These are phyloP conservation scores for Haliaeetus leucogaster DNA, from an alignment of 2,113 vertebrate genomes.

Conservation along the genomic window DNA sequence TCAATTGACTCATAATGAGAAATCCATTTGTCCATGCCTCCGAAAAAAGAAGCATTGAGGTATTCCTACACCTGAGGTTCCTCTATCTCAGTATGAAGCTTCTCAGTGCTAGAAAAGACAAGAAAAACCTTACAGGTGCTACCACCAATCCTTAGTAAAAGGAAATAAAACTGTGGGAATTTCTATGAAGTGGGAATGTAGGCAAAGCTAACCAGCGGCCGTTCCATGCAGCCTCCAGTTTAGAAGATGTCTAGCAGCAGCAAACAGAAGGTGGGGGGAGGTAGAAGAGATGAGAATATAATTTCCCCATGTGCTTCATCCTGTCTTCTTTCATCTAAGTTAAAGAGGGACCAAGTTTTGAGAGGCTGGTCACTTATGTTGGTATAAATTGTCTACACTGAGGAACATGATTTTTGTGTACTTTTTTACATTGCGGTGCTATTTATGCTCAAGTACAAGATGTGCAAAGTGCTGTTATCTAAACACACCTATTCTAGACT, in stretches of 20 bases:
- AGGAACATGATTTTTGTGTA: not conserved
- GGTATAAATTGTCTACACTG: not conserved
- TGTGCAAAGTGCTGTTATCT: not conserved
- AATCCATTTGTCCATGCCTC: not conserved
- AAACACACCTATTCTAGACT: not conserved
- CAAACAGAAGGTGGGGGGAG: not conserved
- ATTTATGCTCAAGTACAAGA: not conserved
- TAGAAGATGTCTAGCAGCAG: not conserved
- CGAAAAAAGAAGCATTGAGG: not conserved
- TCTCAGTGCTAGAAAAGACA: not conserved
- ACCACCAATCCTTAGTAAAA: not conserved
- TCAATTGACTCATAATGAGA: not conserved
- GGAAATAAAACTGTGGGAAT: not conserved
- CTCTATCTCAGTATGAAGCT: not conserved
- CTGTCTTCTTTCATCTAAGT: not conserved
- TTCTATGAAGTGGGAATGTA: not conserved
- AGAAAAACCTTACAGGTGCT: not conserved
- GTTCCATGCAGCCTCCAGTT: not conserved
- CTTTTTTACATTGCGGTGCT: not conserved
- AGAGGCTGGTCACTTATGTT: not conserved
- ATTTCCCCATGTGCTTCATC: not conserved
- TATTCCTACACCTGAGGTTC: not conserved
- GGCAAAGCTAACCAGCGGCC: not conserved
- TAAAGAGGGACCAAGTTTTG: not conserved
- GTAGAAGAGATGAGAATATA: not conserved